Evolutionary conservation across 2,888 invertebrate genomes (phyloP).

Genomic region (Drosophila austrosaltans): DNA sequence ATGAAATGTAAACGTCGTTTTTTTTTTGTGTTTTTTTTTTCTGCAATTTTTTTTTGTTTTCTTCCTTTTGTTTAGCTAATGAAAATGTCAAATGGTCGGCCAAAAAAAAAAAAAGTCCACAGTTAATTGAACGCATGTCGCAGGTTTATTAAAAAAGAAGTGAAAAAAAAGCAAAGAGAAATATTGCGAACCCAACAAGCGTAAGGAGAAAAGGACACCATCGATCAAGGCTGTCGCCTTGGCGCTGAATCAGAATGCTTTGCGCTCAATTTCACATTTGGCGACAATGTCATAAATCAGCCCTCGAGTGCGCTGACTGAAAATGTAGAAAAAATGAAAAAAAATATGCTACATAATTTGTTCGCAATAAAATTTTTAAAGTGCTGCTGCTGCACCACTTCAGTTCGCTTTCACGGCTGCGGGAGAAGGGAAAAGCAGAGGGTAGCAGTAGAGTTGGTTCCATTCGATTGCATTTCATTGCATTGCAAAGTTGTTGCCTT

Average conservation of each 20-base stretch:
- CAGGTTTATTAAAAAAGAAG: constrained; percentile 36
- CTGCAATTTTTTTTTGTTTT: constrained; percentile 33
- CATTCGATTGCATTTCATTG: constrained; percentile 67
- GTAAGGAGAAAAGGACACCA: constrained; percentile 30
- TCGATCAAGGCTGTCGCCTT: constrained; percentile 44
- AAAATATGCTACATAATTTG: constrained; percentile 75
- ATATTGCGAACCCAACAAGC: neutral
- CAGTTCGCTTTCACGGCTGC: constrained; percentile 32
- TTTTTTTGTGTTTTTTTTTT: neutral
- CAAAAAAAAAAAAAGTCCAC: constrained; percentile 30
- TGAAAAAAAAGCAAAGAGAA: constrained; percentile 1
- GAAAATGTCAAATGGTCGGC: constrained; percentile 57
- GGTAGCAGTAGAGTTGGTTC: constrained; percentile 52
- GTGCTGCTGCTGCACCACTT: constrained; percentile 62
- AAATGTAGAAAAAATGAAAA: constrained; percentile 30
- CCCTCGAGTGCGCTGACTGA: constrained; percentile 14
- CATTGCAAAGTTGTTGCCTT: constrained; percentile 47
- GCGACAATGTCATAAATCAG: constrained; percentile 59
- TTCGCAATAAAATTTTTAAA: constrained; percentile 66
- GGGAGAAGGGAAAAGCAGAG: constrained; percentile 1
- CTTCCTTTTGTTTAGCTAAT: constrained; percentile 30
- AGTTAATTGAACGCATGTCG: constrained; percentile 64
- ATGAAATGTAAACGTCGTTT: constrained; percentile 69
- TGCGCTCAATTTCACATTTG: constrained; percentile 63
- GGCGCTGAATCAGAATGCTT: constrained; percentile 26